A percentile compares a stretch with the other conserved stretches of the same genome.
Conservation (phyloP, 2,113 vertebrate species). For the Lagenorhynchus albirostris region DNA sequence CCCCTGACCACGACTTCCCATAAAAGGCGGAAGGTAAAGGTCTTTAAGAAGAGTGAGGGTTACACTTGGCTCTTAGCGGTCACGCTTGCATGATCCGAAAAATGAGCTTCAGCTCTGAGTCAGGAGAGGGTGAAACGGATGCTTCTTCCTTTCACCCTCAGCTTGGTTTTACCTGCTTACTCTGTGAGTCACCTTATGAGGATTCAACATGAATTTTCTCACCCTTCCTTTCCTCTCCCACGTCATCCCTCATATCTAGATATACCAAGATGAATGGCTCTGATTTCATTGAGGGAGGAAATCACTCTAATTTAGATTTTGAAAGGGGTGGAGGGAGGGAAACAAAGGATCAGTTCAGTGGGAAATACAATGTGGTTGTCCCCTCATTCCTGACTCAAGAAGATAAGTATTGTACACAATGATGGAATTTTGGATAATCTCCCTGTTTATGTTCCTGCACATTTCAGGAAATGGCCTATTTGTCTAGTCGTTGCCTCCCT, state of each 20-base stretch:
- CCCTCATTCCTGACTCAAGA: neutral
- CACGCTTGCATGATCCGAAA: slow-evolving; percentile 9
- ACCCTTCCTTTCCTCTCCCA: neutral
- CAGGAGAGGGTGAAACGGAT: neutral
- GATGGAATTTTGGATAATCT: slow-evolving; percentile 64
- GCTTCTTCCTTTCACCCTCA: neutral
- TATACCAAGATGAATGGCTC: neutral
- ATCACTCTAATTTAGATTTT: neutral
- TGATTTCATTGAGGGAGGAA: neutral
- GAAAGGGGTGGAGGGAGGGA: neutral
- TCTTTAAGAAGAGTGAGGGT: neutral
- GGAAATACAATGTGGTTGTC: slow-evolving; percentile 38
- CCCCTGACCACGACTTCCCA: neutral
- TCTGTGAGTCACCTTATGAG: neutral
- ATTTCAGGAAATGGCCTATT: slow-evolving; percentile 68
- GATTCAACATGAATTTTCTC: neutral
- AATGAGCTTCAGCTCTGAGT: neutral
- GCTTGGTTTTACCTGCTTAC: neutral
- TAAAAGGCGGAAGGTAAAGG: neutral
- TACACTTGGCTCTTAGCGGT: neutral
- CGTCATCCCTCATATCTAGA: neutral
- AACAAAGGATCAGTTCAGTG: slow-evolving; percentile 26
- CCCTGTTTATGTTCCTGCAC: slow-evolving; percentile 44
- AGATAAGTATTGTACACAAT: neutral
- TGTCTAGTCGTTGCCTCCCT: slow-evolving; percentile 47